A percentile compares a stretch with the other conserved stretches of the same genome.
These are phyloP conservation scores for Salvelinus alpinus DNA, from an alignment of 2,113 vertebrate genomes.

Conservation along the genomic window DNA sequence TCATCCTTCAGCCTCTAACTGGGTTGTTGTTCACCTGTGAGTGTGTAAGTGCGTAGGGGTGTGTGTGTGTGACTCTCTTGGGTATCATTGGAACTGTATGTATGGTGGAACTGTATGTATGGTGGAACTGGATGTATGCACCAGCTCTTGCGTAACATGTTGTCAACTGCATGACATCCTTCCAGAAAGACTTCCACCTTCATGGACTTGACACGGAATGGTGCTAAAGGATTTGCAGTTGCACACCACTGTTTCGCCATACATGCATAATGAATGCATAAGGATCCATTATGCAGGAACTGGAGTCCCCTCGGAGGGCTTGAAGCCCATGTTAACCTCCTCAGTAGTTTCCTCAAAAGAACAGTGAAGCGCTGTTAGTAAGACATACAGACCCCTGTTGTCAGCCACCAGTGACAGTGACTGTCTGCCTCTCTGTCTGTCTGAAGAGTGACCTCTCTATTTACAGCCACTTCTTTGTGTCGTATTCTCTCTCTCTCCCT, in stretches of 20 bases:
- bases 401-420: no score
- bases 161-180: background rate
- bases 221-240: conserved; percentile 14
- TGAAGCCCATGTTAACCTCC: conserved; percentile 28
- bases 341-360: conserved; percentile 16
- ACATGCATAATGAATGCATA: conserved; percentile 54
- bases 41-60: background rate
- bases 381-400: no score
- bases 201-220: background rate
- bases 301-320: conserved; percentile 32
- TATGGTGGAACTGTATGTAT: background rate
- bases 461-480: background rate
- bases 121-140: background rate
- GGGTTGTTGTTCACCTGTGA: background rate
- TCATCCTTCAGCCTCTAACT: background rate
- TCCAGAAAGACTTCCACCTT: background rate
- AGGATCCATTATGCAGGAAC: conserved; percentile 60
- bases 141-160: background rate
- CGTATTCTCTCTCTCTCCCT: no score
- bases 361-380: background rate
- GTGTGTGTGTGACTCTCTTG: background rate
- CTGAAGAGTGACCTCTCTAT: background rate
- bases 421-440: background rate
- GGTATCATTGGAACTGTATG: background rate
- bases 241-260: conserved; percentile 2